Evolutionary conservation across 1,140 invertebrate genomes (phyloP).

Genomic region (Bradysia coprophila): DNA sequence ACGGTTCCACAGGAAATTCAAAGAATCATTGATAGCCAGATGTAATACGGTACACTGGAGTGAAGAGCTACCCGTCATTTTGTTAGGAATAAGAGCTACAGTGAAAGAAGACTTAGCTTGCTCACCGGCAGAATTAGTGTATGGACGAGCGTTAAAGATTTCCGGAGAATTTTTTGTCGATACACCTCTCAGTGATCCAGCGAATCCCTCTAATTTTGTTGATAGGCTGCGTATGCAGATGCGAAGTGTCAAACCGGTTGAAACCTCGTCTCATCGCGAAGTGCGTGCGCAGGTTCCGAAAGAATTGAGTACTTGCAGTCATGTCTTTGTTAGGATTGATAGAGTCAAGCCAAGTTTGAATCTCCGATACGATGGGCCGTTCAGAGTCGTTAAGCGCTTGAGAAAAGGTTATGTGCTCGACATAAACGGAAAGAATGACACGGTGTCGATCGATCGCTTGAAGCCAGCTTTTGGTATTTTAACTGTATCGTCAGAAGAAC

Average conservation of each 20-base stretch:
- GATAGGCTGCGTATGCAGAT: background rate
- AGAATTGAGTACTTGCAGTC: constrained; percentile 7
- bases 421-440: constrained; percentile 4
- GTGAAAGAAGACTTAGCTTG: constrained; percentile 12
- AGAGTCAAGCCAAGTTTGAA: constrained; percentile 7
- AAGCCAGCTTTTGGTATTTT: constrained; percentile 6
- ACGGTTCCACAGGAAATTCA: constrained; percentile 21
- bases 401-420: constrained; percentile 10
- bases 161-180: constrained; percentile 18
- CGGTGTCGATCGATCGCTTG: constrained; percentile 7
- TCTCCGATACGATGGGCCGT: constrained; percentile 13
- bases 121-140: constrained; percentile 17
- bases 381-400: constrained; percentile 8
- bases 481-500: no score
- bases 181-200: background rate
- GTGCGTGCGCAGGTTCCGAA: constrained; percentile 5
- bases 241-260: background rate
- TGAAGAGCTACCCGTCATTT: constrained; percentile 13
- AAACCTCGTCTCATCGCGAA: constrained; percentile 1
- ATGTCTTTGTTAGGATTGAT: constrained; percentile 14
- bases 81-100: constrained; percentile 14
- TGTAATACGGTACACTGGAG: no score
- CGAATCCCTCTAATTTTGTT: background rate
- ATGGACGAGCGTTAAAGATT: constrained; percentile 14
- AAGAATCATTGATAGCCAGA: no score